Base-by-base conservation (phyloP, 1,140 invertebrate species). In the Batillaria attramentaria region DNA sequence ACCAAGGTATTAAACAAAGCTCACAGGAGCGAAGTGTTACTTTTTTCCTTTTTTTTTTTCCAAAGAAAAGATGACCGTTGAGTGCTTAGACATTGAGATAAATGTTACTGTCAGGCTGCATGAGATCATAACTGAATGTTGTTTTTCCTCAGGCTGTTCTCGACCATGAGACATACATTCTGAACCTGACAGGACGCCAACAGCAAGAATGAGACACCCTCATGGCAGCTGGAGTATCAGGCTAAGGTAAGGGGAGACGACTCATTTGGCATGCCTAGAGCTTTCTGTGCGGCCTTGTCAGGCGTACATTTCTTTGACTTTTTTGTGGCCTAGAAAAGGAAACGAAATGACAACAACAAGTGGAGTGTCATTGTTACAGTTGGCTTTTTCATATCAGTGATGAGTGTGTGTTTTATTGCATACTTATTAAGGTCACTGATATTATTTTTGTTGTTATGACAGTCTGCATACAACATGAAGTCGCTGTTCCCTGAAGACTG, bases 131-230 rank as follows among this genome's bases (percentile, higher is more conserved):
- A n/a, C n/a, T n/a, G n/a, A n/a, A n/a, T n/a, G n/a, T n/a, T n/a
- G n/a, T n/a, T n/a, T n/a, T n/a, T n/a, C n/a, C n/a, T n/a, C 88
- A 96, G 95, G 91, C 91, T 84, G 93, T 95, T 1, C 93, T 98
- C 18, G 97, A 99, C 90, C 96, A 98, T 87, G 96, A 98, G n/a
- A 95, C 94, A 10, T 97, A 93, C 91, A 94, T 94, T 2, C 94
- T 95, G 86, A 95, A 97, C 88, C 90, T 99, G 41, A 95, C 94
- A 83, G 91, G 93, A 89, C n/a, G 95, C 96, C 0, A 96, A 96
- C 86, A 43, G 83, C 16, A 42, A 78, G 16, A 73, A 41, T 1
- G 8, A 1, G 10, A 31, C 35, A 0, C 83, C 85, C 1, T 72
- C 65, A 20, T 88, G 87, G 87, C 79, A 75, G 37, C 69, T 84